Evolutionary conservation across 2,113 vertebrate genomes (phyloP), one percentile per base, ranked within the genome.

Genomic region (Solea solea): DNA sequence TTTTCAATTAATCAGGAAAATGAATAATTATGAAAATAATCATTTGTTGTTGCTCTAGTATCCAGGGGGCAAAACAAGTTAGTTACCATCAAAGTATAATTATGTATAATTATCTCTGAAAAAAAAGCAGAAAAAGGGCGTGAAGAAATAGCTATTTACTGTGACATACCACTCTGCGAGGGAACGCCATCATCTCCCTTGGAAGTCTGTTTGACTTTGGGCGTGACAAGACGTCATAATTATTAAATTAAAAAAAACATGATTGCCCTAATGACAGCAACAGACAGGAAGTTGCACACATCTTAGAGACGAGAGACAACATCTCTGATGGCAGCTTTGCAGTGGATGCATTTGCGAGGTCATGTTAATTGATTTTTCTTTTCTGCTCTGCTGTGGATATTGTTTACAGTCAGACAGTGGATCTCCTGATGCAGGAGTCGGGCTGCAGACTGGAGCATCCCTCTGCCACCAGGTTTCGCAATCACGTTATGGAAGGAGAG

Each of bases 401-500:
- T 79, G 14, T 39, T 73, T 48, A 78, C 94, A 98, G 97, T 94
- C 97, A 98, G 93, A 98, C 97, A 77, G 96, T 98, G 93, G 97
- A 98, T 92, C 94, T 98, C 90, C 93, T 98, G 87, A 98, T 98
- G 97, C 97, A 98, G 95, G 97, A 98, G 92, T 98, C 97, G 65
- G 96, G 96, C 92, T 98, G 97, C 93, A 94, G 96, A 84, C 95
- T 98, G 93, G 97, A 98, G 92, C 96, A 98, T 93, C 95, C 97
- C 79, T 96, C 97, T 88, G 97, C 97, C 86, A 97, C 97, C 88
- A 98, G 96, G 94, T 98, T 98, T 93, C 95, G 97, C 90, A 97
- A 95, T 93, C 97, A 98, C 91, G 97, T 98, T 83, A 96, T 98
- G 95, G 97, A 98, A 94, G 97, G 97, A 92, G 96, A 98, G 90